Base-by-base conservation (phyloP, 2,888 invertebrate genomes). In the Peribatodes rhomboidaria region DNA sequence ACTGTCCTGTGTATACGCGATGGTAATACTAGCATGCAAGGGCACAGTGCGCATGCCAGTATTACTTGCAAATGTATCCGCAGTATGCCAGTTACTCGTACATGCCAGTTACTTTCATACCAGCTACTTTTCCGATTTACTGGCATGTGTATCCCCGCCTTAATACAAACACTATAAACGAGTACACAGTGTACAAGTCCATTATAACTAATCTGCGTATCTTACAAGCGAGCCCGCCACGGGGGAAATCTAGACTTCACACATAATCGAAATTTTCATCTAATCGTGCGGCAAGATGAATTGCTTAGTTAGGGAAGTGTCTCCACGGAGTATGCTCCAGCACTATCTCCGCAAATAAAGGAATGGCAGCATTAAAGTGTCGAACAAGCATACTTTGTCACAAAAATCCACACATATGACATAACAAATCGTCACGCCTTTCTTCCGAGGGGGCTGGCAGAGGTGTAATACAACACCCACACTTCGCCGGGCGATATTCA, bases 211-310 rank as follows among this genome's bases (percentile, higher is more conserved):
- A 61, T 42, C 42, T 31, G 14, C 41, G 42, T 33, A 49, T 61
- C 61, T 55, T 54, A 41, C 41, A 33, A 31, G 41, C 20, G 16
- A 9, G 49, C 27, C 27, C 27, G 55, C 13, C 55, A 10, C 55
- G 20, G 11, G 61, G 61, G 61, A 61, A 61, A 61, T 61, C 61
- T 47, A 61, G 49, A 42, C 39, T 55, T 55, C 49, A 55, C 55
- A 47, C 61, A 55, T 55, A 55, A 61, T 61, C 61, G 61, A 55
- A 55, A 55, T 61, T 39, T 61, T 61, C 54, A 61, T 61, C 55
- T 54, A 18, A 37, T 46, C 49, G 41, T 39, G 14, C 2, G 3
- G 53, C 3, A 27, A 53, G 46, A 60, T 60, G 46, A 46, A 61
- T 47, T 14, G 53, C 53, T 37, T 50, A 44, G 53, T 31, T 61